Base-by-base conservation (phyloP, 2,113 vertebrate species). In the Anser cygnoides region DNA sequence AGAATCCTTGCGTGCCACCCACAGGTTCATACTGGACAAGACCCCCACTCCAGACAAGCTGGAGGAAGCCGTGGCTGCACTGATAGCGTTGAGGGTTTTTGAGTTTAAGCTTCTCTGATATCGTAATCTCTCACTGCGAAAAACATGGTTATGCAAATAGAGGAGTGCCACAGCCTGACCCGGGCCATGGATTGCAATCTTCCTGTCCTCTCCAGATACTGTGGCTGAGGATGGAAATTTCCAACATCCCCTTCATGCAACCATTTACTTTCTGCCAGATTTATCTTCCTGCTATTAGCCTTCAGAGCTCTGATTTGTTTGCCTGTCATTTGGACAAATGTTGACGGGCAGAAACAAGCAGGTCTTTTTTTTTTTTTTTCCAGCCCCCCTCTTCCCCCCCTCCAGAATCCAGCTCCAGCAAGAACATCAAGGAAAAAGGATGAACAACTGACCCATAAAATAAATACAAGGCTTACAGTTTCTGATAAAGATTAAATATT, bases 401-500 rank as follows among this genome's bases (percentile, higher is more conserved):
- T 7, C 74, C 33, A 2, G 79, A 76, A 85, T 58, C 88, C 82
- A 94, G 76, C 22, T 35, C 96, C 78, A 81, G 95, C 14, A 9
- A 96, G 81, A 94, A 76, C 96, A 94, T 96, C 95, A 57, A 96
- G 95, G 95, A 88, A 94, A 97, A 97, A 92, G 96, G 95, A 97
- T 98, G 97, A 97, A 95, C 96, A 90, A 91, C 89, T 97, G 97
- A 97, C 97, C 97, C 92, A 83, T 89, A 97, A 97, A 98, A 98
- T 92, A 97, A 97, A 97, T 87, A 96, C 96, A 96, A 94, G 95
- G 93, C 96, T 97, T 97, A 93, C 88, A 25, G 85, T 87, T 97
- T 85, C 97, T 97, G 97, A 97, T 97, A 97, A 93, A 96, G 97
- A 98, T 97, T 97, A 98, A 98, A 97, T 97, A 97, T 96, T 94